phyloP scores from a whole-genome alignment of 2,113 vertebrate genomes.

The Chamaea fasciata region DNA sequence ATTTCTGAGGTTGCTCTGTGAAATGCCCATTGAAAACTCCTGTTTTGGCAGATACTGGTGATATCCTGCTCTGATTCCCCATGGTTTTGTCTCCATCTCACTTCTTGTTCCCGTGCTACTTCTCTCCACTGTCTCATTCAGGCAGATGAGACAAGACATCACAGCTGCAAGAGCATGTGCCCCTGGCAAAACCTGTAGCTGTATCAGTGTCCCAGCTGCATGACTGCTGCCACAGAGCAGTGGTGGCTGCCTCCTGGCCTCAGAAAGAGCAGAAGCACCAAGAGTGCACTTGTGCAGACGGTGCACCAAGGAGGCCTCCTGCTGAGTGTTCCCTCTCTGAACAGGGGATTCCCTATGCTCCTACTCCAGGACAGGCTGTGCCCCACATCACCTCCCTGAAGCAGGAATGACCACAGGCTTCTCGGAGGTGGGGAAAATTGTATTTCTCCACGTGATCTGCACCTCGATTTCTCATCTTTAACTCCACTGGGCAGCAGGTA shows the following conservation, averaged over 20 bases:
- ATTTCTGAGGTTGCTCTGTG: not conserved
- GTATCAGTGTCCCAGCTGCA: rapidly evolving
- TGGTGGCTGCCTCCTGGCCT: not conserved
- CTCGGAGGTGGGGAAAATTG: not conserved
- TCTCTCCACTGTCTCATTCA: not conserved
- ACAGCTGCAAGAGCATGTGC: not conserved
- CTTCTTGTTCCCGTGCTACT: not conserved
- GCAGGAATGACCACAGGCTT: rapidly evolving
- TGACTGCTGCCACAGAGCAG: not conserved
- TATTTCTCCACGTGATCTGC: not conserved
- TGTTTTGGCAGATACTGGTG: not conserved
- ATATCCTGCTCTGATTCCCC: not conserved
- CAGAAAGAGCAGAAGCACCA: not conserved
- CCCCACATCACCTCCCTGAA: not conserved
- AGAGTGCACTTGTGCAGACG: not conserved
- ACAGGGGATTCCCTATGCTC: not conserved
- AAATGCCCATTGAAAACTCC: not conserved
- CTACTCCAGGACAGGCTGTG: not conserved
- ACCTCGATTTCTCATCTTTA: not conserved
- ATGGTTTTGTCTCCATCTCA: not conserved
- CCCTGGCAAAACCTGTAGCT: not conserved
- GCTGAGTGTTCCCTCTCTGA: not conserved
- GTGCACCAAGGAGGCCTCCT: not conserved
- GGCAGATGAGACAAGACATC: not conserved
- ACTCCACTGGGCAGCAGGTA: not conserved